These are phyloP conservation scores for Andrena bicolor DNA, from an alignment of 2,888 invertebrate genomes.

Conservation along the genomic window DNA sequence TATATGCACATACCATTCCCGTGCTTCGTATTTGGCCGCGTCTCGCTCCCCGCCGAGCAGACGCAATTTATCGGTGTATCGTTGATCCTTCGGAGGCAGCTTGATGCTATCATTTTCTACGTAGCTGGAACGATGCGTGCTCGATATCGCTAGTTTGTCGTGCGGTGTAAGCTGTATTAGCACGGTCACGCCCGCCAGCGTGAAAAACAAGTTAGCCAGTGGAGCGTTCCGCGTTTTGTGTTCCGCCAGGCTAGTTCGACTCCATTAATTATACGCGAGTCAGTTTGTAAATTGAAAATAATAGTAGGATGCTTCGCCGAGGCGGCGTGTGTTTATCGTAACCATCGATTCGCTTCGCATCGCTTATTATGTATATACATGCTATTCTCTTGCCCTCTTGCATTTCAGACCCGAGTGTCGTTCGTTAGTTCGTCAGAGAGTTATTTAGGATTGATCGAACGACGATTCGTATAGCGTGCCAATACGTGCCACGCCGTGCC, in stretches of 20 bases:
- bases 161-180: conserved; percentile 13
- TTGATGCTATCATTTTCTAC: not conserved
- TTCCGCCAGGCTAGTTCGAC: not conserved
- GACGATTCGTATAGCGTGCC: too few relatives aligned
- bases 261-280: conserved; percentile 8
- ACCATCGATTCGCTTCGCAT: not conserved
- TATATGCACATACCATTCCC: not conserved
- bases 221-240: not conserved
- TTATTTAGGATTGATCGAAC: conserved; percentile 36
- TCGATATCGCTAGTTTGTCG: conserved; percentile 7
- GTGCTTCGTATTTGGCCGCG: not conserved
- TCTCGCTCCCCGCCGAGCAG: not conserved
- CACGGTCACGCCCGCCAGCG: conserved; percentile 23
- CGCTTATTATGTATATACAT: too few relatives aligned
- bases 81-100: conserved; percentile 13
- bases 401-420: too few relatives aligned
- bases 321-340: not conserved
- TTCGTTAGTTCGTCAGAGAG: not conserved
- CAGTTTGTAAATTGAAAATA: conserved; percentile 24
- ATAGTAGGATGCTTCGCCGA: not conserved
- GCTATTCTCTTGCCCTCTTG: too few relatives aligned
- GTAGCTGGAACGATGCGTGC: conserved; percentile 6
- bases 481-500: not conserved
- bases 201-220: conserved; percentile 19
- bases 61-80: conserved; percentile 27